Base-by-base conservation (phyloP, 1,140 invertebrate species). In the Pteromalus puparum region DNA sequence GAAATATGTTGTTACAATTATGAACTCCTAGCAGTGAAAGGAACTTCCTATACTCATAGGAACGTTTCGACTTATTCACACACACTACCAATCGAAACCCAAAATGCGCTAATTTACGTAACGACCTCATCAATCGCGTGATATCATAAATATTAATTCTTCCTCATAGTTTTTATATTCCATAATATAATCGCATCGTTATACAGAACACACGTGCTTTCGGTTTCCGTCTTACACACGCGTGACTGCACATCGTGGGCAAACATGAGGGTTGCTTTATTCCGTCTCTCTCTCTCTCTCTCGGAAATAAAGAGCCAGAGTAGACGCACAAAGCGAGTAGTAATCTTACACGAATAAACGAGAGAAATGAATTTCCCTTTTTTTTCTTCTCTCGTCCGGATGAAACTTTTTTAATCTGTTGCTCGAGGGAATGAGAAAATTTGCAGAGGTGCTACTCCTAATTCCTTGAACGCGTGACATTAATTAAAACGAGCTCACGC, bases 381-480 rank as follows among this genome's bases (percentile, higher is more conserved):
- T 21, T 61, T 61, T 61, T n/a, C 12, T 48, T 1, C 2, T 48
- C 12, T 18, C n/a, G 65, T 26, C 65, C 65, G 65, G 65, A 0
- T 13, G 30, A 72, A 72, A 72, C 26, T 72, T 72, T 72, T 72
- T 72, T 72, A 72, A 72, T 72, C 70, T 18, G 70, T 30, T n/a
- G 65, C 30, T 42, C 18, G 72, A 6, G 72, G 72, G 34, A 21
- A 34, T 38, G 72, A 30, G 21, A 38, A 74, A 74, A 74, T 74
- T 74, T 42, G 72, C 34, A 30, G 26, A 30, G 30, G 13, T 15
- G 61, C 24, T 70, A 18, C 72, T 30, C 70, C 28, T 38, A 0
- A 74, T 74, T 74, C 34, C 21, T 74, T n/a, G 26, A 34, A 38
- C 70, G 12, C 6, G 26, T 1, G 72, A 73, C 72, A 38, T 73